Percentiles rank a stretch among this genome's conserved stretches.
Evolutionary conservation across 2,797 vertebrate species (phyloP).

Genomic region (Amazonetta brasiliensis): DNA sequence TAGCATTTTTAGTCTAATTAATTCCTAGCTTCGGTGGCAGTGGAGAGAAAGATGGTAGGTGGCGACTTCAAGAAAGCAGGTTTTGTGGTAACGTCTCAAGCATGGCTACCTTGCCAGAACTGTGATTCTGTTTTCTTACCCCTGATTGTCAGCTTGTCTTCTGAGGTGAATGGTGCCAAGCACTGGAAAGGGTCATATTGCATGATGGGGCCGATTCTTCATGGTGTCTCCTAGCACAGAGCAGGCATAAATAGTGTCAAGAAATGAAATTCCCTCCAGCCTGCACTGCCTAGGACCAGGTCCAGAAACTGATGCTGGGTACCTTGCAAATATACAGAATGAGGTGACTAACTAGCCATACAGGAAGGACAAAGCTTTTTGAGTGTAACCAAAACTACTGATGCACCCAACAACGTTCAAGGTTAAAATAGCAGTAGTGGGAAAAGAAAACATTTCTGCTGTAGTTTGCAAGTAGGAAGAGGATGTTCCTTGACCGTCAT

Average conservation of each 20-base stretch:
- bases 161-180: background rate
- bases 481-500: background rate
- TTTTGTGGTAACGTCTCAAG: background rate
- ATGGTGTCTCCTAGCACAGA: background rate
- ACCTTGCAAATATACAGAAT: fast-evolving
- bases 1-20: background rate
- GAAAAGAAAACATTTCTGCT: background rate
- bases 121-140: background rate
- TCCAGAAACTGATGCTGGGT: background rate
- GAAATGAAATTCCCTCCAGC: background rate
- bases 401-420: background rate
- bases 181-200: background rate
- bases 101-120: too few species aligned
- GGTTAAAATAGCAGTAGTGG: background rate
- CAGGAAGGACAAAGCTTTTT: background rate
- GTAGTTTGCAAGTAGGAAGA: background rate
- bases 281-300: background rate
- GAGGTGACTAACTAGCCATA: background rate
- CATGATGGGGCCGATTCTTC: background rate
- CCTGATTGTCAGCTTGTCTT: background rate
- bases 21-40: background rate
- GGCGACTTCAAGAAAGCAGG: fast-evolving
- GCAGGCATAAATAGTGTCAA: background rate
- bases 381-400: background rate
- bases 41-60: background rate